Conservation (phyloP, 35 echinoderm and acorn worm species). For the Holothuria glaberrima region DNA sequence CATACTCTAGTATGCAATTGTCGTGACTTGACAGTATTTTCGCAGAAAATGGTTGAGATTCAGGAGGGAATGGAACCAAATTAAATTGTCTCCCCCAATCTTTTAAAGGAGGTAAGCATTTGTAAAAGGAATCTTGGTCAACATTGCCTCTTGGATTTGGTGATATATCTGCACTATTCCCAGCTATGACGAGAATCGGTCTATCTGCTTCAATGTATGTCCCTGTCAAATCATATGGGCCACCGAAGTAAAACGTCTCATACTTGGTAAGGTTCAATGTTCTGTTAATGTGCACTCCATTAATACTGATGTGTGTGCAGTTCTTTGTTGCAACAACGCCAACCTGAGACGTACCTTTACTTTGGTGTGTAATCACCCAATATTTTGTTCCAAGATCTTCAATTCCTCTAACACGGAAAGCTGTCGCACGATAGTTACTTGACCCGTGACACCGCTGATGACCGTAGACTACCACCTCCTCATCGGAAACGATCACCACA, state of each 20-base stretch:
- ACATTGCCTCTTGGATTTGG: no score
- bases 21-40: background rate
- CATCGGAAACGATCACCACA: background rate
- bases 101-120: slow-evolving; percentile 2
- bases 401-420: background rate
- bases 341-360: background rate
- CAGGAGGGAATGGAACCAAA: background rate
- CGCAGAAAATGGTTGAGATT: background rate
- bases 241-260: background rate
- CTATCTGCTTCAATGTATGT: background rate
- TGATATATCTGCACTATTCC: background rate
- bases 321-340: background rate
- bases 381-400: background rate
- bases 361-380: background rate
- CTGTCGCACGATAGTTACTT: background rate
- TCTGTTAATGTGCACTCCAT: background rate
- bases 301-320: background rate
- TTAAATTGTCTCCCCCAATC: background rate
- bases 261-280: background rate
- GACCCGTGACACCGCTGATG: background rate
- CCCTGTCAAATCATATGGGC: background rate
- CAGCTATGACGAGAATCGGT: slow-evolving; percentile 11
- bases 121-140: background rate
- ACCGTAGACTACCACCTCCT: background rate
- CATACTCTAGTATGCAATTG: no score